A percentile compares a stretch with the other conserved stretches of the same genome.
Conservation (phyloP, 2,888 invertebrate genomes). For the Melanostoma scalare region DNA sequence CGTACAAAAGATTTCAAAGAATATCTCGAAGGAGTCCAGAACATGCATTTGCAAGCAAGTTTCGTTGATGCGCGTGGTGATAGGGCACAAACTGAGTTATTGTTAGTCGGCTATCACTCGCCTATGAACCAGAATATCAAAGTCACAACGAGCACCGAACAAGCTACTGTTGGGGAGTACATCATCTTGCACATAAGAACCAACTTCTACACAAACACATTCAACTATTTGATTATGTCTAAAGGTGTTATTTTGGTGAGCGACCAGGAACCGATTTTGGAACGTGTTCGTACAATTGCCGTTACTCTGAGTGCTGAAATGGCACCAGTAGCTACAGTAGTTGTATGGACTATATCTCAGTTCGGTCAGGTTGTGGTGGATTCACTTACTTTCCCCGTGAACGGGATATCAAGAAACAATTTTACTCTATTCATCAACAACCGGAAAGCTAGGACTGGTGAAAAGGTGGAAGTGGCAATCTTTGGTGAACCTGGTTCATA, state of each 20-base stretch:
- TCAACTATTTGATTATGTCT: conserved; percentile 95
- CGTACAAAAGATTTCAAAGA: conserved; percentile 84
- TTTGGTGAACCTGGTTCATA: conserved; percentile 97
- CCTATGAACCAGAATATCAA: conserved; percentile 92
- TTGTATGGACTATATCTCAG: conserved; percentile 92
- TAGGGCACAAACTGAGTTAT: conserved; percentile 86
- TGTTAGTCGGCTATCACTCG: conserved; percentile 91
- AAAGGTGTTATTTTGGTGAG: conserved; percentile 94
- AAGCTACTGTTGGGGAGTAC: conserved; percentile 95
- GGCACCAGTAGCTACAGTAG: conserved; percentile 95
- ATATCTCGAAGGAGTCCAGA: conserved; percentile 86
- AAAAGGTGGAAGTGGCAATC: conserved; percentile 95
- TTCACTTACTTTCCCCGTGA: conserved; percentile 97
- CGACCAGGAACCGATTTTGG: conserved; percentile 92
- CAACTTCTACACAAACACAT: conserved; percentile 93
- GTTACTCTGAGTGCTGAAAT: conserved; percentile 92
- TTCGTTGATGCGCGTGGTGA: conserved; percentile 88
- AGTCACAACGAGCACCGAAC: conserved; percentile 91
- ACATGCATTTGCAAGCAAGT: conserved; percentile 87
- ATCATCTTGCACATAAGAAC: conserved; percentile 96
- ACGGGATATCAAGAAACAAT: conserved; percentile 96
- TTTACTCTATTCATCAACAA: conserved; percentile 94
- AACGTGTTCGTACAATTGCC: conserved; percentile 89
- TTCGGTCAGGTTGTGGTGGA: conserved; percentile 95
- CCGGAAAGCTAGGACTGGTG: conserved; percentile 95